These are phyloP conservation scores for Spatula versicolor DNA, from an alignment of 2,797 vertebrate genomes.

Conservation along the genomic window DNA sequence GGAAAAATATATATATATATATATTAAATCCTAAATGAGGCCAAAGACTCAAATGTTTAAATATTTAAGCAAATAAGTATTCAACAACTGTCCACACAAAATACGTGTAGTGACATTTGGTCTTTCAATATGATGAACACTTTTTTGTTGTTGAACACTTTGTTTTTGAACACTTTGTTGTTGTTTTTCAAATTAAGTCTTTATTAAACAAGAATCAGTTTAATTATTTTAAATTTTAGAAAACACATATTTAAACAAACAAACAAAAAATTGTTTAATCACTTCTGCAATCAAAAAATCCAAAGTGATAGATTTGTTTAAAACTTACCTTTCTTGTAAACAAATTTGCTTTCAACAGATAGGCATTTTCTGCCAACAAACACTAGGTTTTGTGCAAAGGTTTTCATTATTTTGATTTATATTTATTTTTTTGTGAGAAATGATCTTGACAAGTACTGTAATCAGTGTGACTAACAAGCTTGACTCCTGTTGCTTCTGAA, in stretches of 20 bases:
- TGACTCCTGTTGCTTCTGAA: background rate
- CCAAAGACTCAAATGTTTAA: background rate
- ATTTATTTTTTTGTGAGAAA: background rate
- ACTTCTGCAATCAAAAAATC: background rate
- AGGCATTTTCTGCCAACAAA: background rate
- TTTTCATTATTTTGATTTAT: constrained; percentile 1
- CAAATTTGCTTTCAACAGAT: background rate
- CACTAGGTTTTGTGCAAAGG: background rate
- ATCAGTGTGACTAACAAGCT: background rate
- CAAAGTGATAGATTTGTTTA: background rate
- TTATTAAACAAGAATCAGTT: background rate
- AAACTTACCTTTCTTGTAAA: background rate
- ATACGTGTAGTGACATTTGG: background rate
- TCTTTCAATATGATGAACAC: background rate
- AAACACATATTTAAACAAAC: background rate
- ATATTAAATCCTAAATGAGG: background rate
- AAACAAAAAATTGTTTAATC: background rate
- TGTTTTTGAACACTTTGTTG: too few species aligned
- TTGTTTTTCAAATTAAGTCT: background rate
- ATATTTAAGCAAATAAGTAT: background rate
- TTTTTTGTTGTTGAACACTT: too few species aligned
- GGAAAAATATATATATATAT: background rate
- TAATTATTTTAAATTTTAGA: background rate
- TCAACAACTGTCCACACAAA: background rate
- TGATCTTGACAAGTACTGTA: background rate